Evolutionary conservation across 1,140 invertebrate species (phyloP).

Genomic region (Alviniconcha marisindica): DNA sequence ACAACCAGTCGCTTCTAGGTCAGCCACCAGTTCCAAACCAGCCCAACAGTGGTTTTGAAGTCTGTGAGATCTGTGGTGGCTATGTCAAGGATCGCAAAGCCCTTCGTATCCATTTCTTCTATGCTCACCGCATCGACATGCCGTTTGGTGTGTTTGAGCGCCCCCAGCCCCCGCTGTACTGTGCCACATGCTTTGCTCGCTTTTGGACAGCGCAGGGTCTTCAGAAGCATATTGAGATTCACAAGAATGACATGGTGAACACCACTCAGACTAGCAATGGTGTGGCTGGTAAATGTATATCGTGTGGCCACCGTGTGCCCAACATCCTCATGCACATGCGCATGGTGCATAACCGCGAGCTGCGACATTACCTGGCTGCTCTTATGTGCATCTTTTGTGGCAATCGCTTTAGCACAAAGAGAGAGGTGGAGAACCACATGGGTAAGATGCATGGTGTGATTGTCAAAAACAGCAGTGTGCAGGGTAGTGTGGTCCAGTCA

Average conservation of each 20-base stretch:
- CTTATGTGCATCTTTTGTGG: constrained; percentile 71
- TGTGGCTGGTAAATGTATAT: constrained; percentile 58
- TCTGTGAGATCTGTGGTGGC: constrained; percentile 74
- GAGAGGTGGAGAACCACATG: constrained; percentile 66
- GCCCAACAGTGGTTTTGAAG: constrained; percentile 64
- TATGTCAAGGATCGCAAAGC: constrained; percentile 73
- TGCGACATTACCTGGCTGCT: constrained; percentile 56
- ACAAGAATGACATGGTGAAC: constrained; percentile 44
- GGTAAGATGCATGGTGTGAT: constrained; percentile 64
- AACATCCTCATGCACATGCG: constrained; percentile 65
- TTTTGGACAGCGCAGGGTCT: constrained; percentile 75
- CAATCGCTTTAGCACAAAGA: constrained; percentile 51
- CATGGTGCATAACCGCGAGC: constrained; percentile 59
- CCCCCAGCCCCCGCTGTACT: constrained; percentile 63
- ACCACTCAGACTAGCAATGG: constrained; percentile 18
- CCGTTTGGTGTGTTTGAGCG: constrained; percentile 65
- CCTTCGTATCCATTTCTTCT: constrained; percentile 72
- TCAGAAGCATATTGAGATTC: constrained; percentile 60
- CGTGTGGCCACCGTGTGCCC: constrained; percentile 58
- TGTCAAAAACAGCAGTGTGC: constrained; percentile 58
- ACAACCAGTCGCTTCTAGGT: too few species aligned
- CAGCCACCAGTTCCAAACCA: constrained; percentile 37
- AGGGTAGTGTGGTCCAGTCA: constrained; percentile 23
- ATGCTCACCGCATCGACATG: constrained; percentile 72
- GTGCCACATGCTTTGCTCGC: constrained; percentile 67